phyloP scores from a whole-genome alignment of 2,113 vertebrate species.

The Entomyzon cyanotis region DNA sequence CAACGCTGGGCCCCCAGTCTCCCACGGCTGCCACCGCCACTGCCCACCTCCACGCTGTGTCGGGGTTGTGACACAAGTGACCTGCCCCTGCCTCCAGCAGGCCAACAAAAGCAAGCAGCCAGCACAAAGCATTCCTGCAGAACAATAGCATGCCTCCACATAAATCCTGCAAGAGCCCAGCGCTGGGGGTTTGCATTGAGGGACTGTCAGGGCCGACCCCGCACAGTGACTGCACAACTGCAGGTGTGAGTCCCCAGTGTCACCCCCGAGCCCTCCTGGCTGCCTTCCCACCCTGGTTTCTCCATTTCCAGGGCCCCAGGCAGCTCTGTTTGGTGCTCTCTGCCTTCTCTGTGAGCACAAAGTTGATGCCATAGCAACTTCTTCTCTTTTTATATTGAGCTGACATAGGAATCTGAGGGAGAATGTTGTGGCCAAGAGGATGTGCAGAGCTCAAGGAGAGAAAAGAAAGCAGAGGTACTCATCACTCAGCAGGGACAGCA shows the following conservation, averaged over 20 bases:
- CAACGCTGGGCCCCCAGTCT: not conserved
- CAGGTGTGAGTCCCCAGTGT: not conserved
- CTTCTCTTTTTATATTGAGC: not conserved
- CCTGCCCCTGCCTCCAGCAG: not conserved
- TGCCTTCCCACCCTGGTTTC: rapidly evolving
- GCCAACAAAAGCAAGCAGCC: not conserved
- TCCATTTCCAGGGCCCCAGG: not conserved
- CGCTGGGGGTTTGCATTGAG: not conserved
- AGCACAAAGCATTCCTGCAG: not conserved
- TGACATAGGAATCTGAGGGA: not conserved
- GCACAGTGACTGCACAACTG: rapidly evolving
- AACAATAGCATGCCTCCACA: not conserved
- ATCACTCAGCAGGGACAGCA: not conserved
- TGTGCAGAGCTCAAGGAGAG: not conserved
- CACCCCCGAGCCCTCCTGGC: rapidly evolving
- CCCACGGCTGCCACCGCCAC: rapidly evolving
- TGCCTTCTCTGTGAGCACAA: not conserved
- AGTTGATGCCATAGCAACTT: slow-evolving; percentile 49
- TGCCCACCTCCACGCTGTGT: rapidly evolving
- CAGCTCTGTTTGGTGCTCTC: not conserved
- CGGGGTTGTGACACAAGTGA: not conserved
- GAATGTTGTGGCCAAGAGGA: not conserved
- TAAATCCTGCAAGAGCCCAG: not conserved
- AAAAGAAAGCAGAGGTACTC: not conserved
- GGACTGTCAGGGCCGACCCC: not conserved